Evolutionary conservation across 2,797 vertebrate genomes (phyloP).

Genomic region (Erithacus rubecula): DNA sequence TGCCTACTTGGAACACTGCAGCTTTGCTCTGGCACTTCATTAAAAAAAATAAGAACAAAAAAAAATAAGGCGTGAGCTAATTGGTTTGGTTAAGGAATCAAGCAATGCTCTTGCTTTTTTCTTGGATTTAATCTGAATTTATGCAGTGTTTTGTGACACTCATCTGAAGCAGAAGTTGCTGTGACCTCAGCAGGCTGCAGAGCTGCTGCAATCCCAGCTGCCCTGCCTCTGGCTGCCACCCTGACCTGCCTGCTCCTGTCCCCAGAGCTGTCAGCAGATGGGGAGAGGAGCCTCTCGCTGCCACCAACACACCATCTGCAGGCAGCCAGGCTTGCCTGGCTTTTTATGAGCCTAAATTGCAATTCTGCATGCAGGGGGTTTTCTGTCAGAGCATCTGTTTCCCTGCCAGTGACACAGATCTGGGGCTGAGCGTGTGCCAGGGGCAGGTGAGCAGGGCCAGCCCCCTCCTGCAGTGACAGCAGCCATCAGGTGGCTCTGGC

Average conservation of each 20-base stretch:
- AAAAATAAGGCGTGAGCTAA: not conserved
- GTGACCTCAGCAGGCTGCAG: not conserved
- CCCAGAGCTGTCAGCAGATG: not conserved
- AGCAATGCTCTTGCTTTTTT: not conserved
- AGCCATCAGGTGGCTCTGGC: not conserved
- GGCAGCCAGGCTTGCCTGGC: not conserved
- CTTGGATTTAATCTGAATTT: not conserved
- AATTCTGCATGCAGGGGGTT: not conserved
- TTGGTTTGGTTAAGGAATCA: not conserved
- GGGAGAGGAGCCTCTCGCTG: not conserved
- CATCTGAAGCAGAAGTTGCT: not conserved
- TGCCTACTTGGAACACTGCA: not conserved
- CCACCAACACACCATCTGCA: not conserved
- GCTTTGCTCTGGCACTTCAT: not conserved
- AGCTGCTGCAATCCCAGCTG: not conserved
- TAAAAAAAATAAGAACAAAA: not conserved
- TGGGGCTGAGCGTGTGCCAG: not conserved
- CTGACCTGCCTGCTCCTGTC: not conserved
- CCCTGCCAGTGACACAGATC: rapidly evolving
- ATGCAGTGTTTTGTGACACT: not conserved
- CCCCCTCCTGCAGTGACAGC: not conserved
- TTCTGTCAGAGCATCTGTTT: not conserved
- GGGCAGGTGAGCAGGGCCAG: not conserved
- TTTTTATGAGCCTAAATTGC: not conserved
- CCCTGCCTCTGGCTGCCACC: not conserved